Evolutionary conservation across 2,113 vertebrate species (phyloP).

Genomic region (Solenodon paradoxus): DNA sequence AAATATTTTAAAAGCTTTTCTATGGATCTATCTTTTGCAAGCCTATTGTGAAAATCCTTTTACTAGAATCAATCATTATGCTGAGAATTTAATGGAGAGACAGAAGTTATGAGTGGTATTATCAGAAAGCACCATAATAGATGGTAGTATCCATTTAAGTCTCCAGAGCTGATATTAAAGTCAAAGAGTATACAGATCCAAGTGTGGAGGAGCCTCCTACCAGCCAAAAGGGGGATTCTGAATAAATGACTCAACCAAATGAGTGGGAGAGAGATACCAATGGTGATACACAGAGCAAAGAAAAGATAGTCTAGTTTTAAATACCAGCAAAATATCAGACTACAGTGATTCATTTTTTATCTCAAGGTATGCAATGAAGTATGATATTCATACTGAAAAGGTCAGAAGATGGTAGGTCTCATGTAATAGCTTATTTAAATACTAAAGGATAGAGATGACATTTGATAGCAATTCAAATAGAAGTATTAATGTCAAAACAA

Average conservation of each 20-base stretch:
- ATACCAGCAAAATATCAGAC: neutral
- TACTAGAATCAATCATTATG: neutral
- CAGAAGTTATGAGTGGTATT: neutral
- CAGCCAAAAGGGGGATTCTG: neutral
- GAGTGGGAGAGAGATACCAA: neutral
- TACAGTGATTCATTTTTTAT: neutral
- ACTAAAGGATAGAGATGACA: neutral
- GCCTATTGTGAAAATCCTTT: neutral
- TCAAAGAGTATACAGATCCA: neutral
- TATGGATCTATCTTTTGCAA: neutral
- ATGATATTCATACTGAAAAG: neutral
- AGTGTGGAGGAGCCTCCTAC: neutral
- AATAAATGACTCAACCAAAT: neutral
- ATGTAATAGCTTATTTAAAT: neutral
- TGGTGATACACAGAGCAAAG: neutral
- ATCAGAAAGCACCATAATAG: neutral
- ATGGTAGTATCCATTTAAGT: neutral
- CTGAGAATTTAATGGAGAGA: neutral
- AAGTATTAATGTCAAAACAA: conserved; percentile 23
- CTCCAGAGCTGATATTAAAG: neutral
- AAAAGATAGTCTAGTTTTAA: neutral
- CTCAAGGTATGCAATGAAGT: neutral
- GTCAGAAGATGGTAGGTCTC: neutral
- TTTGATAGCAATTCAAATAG: conserved; percentile 25
- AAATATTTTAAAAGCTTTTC: neutral